phyloP scores from a whole-genome alignment of 1,140 invertebrate species.

The Solen grandis region DNA sequence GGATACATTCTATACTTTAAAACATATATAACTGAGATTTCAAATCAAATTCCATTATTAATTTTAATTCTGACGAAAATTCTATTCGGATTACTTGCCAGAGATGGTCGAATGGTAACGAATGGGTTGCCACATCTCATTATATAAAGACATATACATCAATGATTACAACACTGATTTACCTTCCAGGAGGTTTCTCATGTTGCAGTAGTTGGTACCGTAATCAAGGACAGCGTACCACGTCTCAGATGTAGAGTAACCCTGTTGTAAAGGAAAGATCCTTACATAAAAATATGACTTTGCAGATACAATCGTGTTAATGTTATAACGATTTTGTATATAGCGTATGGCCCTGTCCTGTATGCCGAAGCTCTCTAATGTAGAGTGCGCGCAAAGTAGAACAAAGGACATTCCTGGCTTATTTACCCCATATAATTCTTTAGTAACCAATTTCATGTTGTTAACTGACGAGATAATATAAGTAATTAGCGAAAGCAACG shows the following conservation, averaged over 20 bases:
- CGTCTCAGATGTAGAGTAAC: conserved; percentile 80
- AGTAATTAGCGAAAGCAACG: too few relatives aligned
- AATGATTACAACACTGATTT: too few relatives aligned
- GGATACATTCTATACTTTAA: neutral
- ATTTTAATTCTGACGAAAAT: neutral
- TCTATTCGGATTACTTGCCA: neutral
- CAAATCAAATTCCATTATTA: neutral
- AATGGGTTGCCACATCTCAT: neutral
- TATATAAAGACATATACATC: neutral
- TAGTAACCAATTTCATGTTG: too few relatives aligned
- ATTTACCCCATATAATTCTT: too few relatives aligned
- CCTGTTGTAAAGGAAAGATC: conserved; percentile 77
- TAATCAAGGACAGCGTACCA: conserved; percentile 82
- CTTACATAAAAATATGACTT: neutral
- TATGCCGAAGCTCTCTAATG: too few relatives aligned
- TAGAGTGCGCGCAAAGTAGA: too few relatives aligned
- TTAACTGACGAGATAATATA: too few relatives aligned
- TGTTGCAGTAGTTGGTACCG: conserved; percentile 83
- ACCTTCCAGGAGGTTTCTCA: conserved; percentile 82
- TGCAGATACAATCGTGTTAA: too few relatives aligned
- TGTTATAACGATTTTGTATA: too few relatives aligned
- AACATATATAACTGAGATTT: neutral
- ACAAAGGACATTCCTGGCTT: too few relatives aligned
- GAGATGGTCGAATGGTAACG: neutral
- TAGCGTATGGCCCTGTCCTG: too few relatives aligned